Conservation (phyloP, 2,113 vertebrate species). For the Plecotus auritus region DNA sequence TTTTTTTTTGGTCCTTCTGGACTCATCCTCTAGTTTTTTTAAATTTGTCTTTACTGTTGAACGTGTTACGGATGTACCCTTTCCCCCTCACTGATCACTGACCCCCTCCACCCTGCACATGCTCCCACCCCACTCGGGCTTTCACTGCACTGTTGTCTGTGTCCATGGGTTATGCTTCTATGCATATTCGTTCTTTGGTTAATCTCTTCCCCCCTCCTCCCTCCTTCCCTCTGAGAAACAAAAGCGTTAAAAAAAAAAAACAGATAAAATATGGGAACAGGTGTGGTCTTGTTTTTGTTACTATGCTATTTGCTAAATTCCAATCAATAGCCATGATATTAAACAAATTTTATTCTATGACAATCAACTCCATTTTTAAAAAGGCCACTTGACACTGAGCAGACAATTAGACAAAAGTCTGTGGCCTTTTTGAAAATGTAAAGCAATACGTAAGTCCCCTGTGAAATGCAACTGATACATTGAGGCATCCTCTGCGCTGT, state of each 20-base stretch:
- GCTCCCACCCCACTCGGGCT: no score
- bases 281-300: neutral
- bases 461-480: conserved; percentile 32
- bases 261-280: neutral
- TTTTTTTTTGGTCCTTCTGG: no score
- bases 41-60: no score
- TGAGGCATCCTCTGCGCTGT: neutral
- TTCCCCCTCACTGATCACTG: no score
- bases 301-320: neutral
- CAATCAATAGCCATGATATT: neutral
- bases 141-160: no score
- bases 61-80: no score
- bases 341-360: neutral
- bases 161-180: no score
- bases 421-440: conserved; percentile 15
- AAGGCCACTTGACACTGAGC: neutral
- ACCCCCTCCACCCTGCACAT: no score
- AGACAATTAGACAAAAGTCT: neutral
- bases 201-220: no score
- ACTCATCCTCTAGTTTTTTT: no score
- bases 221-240: neutral
- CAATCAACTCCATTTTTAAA: neutral
- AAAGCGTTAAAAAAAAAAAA: neutral
- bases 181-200: no score
- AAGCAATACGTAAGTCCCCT: neutral